Evolutionary conservation across 2,797 vertebrate genomes (phyloP).

Genomic region (Orestias chungarensis): DNA sequence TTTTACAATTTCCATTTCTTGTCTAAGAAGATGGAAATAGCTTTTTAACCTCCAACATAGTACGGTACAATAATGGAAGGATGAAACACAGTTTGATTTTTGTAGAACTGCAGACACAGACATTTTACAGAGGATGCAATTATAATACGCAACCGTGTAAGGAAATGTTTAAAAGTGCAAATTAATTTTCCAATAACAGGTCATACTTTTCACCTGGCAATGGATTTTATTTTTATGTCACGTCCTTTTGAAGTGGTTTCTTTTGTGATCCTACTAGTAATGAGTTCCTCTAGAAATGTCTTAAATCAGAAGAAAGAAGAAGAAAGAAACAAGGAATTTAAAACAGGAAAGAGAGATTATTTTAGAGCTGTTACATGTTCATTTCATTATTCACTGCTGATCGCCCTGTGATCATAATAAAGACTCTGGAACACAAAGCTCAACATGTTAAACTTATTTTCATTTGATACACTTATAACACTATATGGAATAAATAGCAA

Average conservation of each 20-base stretch:
- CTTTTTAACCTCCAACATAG: slow-evolving; percentile 27
- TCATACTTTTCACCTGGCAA: slow-evolving; percentile 47
- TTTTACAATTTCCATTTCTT: slow-evolving; percentile 38
- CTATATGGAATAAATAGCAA: too few relatives aligned
- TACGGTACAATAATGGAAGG: slow-evolving; percentile 7
- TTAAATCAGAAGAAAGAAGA: slow-evolving; percentile 24
- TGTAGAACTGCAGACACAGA: slow-evolving; percentile 47
- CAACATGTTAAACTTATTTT: too few relatives aligned
- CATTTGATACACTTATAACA: too few relatives aligned
- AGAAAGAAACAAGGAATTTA: slow-evolving; percentile 14
- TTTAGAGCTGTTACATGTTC: slow-evolving; percentile 61
- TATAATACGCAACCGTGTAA: slow-evolving; percentile 47
- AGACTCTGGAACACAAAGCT: too few relatives aligned
- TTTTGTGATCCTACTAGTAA: slow-evolving; percentile 53
- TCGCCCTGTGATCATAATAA: too few relatives aligned
- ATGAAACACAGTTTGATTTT: slow-evolving; percentile 34
- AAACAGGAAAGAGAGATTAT: slow-evolving; percentile 48
- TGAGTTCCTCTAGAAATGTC: slow-evolving; percentile 37
- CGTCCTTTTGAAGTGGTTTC: slow-evolving; percentile 49
- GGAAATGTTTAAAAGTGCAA: slow-evolving; percentile 52
- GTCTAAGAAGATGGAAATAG: slow-evolving; percentile 37
- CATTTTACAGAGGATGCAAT: slow-evolving; percentile 41
- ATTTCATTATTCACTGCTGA: slow-evolving; percentile 66
- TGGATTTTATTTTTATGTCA: slow-evolving; percentile 29
- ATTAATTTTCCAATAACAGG: slow-evolving; percentile 51